A percentile compares a stretch with the other conserved stretches of the same genome.
phyloP scores from a whole-genome alignment of 2,888 invertebrate species.

The Venustoraphidia nigricollis region DNA sequence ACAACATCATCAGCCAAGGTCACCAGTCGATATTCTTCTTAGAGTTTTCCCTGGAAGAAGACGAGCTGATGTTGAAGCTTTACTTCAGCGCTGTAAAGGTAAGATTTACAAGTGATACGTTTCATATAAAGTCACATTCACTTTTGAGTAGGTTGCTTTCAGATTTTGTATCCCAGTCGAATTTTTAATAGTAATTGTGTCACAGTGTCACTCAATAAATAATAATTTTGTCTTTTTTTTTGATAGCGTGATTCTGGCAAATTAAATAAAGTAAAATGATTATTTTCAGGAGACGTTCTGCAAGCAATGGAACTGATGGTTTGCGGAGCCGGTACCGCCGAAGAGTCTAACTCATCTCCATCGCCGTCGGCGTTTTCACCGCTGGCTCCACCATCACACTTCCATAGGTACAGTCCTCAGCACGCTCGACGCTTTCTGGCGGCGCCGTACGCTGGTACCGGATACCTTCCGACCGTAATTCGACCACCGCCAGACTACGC shows the following conservation, averaged over 20 bases:
- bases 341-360: slow-evolving; percentile 11
- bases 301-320: slow-evolving; percentile 88
- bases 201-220: no score
- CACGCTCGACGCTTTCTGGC: slow-evolving; percentile 62
- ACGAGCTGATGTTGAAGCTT: slow-evolving; percentile 70
- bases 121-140: no score
- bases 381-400: slow-evolving; percentile 44
- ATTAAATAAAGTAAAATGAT: no score
- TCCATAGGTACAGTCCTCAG: slow-evolving; percentile 37
- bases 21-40: slow-evolving; percentile 75
- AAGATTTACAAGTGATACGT: slow-evolving; percentile 18
- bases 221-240: no score
- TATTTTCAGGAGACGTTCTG: slow-evolving; percentile 58
- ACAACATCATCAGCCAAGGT: slow-evolving; percentile 30
- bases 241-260: no score
- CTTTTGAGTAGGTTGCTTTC: no score
- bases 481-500: slow-evolving; percentile 28
- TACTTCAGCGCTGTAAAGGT: slow-evolving; percentile 64
- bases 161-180: no score
- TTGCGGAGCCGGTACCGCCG: slow-evolving; percentile 25
- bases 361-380: slow-evolving; percentile 62
- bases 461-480: slow-evolving; percentile 68
- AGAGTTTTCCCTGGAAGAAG: slow-evolving; percentile 82
- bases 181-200: no score
- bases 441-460: slow-evolving; percentile 70